phyloP scores from a whole-genome alignment of 2,797 vertebrate genomes.

The Chelon auratus region DNA sequence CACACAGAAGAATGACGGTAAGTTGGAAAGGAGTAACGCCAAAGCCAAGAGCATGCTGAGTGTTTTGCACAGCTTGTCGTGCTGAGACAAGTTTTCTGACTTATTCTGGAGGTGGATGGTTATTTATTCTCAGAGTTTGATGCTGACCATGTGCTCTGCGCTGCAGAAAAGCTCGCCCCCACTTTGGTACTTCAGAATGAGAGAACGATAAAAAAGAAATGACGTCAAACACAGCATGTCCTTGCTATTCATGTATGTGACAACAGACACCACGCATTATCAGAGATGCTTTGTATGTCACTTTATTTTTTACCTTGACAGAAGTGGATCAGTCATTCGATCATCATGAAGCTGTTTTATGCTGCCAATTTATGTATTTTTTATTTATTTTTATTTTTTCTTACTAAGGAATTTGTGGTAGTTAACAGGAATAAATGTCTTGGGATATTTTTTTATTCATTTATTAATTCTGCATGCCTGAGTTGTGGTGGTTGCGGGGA shows the following conservation, averaged over 20 bases:
- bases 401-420: too few species aligned
- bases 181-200: not conserved
- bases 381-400: too few species aligned
- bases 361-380: not conserved
- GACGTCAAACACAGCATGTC: not conserved
- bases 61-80: not conserved
- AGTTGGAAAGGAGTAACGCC: not conserved
- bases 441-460: too few species aligned
- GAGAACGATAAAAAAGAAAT: too few species aligned
- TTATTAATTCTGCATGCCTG: too few species aligned
- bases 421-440: too few species aligned
- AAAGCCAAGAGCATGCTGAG: not conserved
- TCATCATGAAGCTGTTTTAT: not conserved
- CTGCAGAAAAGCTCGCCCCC: not conserved
- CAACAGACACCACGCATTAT: too few species aligned
- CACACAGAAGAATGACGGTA: not conserved
- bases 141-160: slow-evolving; percentile 4
- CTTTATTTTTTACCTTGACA: not conserved
- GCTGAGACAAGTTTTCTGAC: not conserved
- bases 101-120: not conserved
- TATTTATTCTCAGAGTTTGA: slow-evolving; percentile 23
- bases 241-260: not conserved
- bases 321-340: not conserved
- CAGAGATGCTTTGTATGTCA: too few species aligned
- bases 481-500: too few species aligned